These are phyloP conservation scores for Eucidaris tribuloides DNA, from an alignment of 35 echinoderm and acorn worm genomes.

Conservation along the genomic window DNA sequence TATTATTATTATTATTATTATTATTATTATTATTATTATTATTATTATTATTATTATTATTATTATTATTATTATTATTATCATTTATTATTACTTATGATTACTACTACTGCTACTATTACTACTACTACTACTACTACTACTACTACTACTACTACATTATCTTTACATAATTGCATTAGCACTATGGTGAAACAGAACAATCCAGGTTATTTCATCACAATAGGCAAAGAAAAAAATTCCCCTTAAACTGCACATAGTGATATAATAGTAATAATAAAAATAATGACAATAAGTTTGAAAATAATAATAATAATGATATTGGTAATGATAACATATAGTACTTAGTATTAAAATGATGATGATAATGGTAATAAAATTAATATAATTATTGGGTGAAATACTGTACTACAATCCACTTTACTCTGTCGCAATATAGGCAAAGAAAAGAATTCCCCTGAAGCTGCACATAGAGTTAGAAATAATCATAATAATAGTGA, in stretches of 20 bases:
- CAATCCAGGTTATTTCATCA: neutral
- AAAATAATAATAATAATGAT: too few species aligned
- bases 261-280: neutral
- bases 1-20: neutral
- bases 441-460: too few species aligned
- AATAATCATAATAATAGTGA: too few species aligned
- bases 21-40: neutral
- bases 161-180: neutral
- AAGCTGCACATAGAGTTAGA: too few species aligned
- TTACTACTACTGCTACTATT: too few species aligned
- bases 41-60: neutral
- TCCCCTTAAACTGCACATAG: neutral
- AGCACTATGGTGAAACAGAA: neutral
- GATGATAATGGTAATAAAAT: too few species aligned
- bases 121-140: slow-evolving; percentile 12
- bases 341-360: too few species aligned
- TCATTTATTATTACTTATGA: too few species aligned
- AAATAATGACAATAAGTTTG: neutral
- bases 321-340: too few species aligned
- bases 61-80: slow-evolving; percentile 3
- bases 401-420: too few species aligned
- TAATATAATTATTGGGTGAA: too few species aligned
- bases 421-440: too few species aligned
- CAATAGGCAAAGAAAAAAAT: neutral
- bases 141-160: neutral